A percentile compares a stretch with the other conserved stretches of the same genome.
These are phyloP conservation scores for Laterallus jamaicensis DNA, from an alignment of 2,113 vertebrate genomes.

Conservation along the genomic window DNA sequence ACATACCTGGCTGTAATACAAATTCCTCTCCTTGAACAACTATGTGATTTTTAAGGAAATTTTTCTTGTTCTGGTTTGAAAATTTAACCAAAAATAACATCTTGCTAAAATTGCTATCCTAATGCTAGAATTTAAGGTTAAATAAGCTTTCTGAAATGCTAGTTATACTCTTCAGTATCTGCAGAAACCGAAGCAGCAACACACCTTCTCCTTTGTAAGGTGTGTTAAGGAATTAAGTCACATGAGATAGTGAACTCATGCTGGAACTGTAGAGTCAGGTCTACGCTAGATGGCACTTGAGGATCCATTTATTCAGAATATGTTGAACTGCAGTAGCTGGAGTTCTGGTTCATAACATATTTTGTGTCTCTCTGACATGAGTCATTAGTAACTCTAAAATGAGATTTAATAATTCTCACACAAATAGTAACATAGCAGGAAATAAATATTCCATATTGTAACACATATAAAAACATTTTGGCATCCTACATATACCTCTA, in stretches of 20 bases:
- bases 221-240: neutral
- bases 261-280: neutral
- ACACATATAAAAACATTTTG: neutral
- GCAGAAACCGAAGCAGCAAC: neutral
- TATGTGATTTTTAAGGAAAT: neutral
- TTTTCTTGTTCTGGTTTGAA: neutral
- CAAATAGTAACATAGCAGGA: neutral
- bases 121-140: neutral
- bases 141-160: neutral
- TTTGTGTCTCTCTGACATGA: neutral
- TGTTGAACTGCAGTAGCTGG: neutral
- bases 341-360: neutral
- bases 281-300: slow-evolving; percentile 33
- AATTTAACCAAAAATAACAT: neutral
- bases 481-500: neutral
- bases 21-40: neutral
- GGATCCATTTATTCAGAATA: slow-evolving; percentile 3
- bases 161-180: neutral
- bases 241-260: neutral
- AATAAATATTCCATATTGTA: slow-evolving; percentile 44
- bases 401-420: slow-evolving; percentile 35
- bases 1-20: neutral
- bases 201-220: neutral
- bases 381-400: slow-evolving; percentile 30
- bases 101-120: neutral